Evolutionary conservation across 2,113 vertebrate genomes (phyloP), one percentile per base, ranked within the genome.

Genomic region (Cettia cetti): DNA sequence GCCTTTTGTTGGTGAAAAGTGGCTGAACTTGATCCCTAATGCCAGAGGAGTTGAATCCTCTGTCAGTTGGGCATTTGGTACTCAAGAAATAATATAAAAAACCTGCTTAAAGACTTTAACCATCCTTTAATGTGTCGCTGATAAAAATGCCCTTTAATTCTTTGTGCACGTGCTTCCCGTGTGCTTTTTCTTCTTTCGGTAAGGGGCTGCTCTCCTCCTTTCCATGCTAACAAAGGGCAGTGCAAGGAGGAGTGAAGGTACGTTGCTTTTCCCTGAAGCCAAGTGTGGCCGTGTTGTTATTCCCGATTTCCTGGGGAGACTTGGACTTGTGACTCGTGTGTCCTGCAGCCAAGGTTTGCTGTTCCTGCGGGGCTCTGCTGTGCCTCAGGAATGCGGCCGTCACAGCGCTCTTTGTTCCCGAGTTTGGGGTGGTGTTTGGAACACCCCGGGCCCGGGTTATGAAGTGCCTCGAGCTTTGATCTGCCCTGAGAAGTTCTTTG

Each of bases 1-100:
- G 54, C 11, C 15, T 84, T 0, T 63, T n/a, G 20, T 28, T n/a
- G 50, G 35, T 0, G 0, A 31, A 9, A 47, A 42, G 31, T 22
- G 39, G 2, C 69, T 27, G 27, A 18, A 31, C 10, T 19, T 11
- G 54, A 6, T 44, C 19, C 44, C 13, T n/a, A 5, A 33, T 7
- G 20, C 14, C 47, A 19, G 26, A 47, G 39, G 35, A 49, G 16
- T 11, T 3, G 40, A 61, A 56, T 64, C 33, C 11, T 63, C 16
- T 20, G 35, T 63, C 10, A 26, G 39, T 68, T 66, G 47, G 30
- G 11, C 21, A 4, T 71, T n/a, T 33, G 7, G 7, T 50, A 21
- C 39, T 68, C 7, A 37, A 82, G 31, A 40, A 64, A 33, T 13
- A 33, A 13, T 10, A 13, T 9, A 14, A 11, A 63, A 45, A 71